Evolutionary conservation across 2,888 invertebrate species (phyloP).

Genomic region (Drosophila yooni): DNA sequence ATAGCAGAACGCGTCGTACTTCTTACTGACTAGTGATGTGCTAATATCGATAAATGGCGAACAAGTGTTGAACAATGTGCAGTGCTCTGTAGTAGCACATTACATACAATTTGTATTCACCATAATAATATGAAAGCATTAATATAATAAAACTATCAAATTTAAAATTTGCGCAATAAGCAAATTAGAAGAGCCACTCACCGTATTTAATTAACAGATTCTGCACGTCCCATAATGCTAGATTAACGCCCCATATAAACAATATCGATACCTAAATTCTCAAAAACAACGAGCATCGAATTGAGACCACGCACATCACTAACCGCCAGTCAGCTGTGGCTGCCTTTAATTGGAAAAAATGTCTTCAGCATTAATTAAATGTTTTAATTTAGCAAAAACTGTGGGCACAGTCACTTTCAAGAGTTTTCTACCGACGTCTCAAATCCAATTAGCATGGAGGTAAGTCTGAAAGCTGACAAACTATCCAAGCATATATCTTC

Average conservation of each 20-base stretch:
- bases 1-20: constrained; percentile 52
- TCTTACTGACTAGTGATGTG: constrained; percentile 36
- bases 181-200: background rate
- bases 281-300: background rate
- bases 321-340: constrained; percentile 31
- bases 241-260: background rate
- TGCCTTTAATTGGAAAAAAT: constrained; percentile 36
- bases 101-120: background rate
- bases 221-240: background rate
- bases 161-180: background rate
- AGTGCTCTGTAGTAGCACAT: background rate
- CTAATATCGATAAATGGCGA: constrained; percentile 14
- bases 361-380: constrained; percentile 71
- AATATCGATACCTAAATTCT: constrained; percentile 11
- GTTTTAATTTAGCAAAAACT: constrained; percentile 68
- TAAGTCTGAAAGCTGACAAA: constrained; percentile 13
- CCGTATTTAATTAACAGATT: background rate
- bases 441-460: constrained; percentile 49
- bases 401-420: constrained; percentile 51
- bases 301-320: constrained; percentile 9
- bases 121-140: background rate
- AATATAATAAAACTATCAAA: background rate
- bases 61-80: constrained; percentile 17
- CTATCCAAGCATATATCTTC: background rate
- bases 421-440: constrained; percentile 41